Base-by-base conservation (phyloP, 1,140 invertebrate species). In the Polyergus mexicanus region DNA sequence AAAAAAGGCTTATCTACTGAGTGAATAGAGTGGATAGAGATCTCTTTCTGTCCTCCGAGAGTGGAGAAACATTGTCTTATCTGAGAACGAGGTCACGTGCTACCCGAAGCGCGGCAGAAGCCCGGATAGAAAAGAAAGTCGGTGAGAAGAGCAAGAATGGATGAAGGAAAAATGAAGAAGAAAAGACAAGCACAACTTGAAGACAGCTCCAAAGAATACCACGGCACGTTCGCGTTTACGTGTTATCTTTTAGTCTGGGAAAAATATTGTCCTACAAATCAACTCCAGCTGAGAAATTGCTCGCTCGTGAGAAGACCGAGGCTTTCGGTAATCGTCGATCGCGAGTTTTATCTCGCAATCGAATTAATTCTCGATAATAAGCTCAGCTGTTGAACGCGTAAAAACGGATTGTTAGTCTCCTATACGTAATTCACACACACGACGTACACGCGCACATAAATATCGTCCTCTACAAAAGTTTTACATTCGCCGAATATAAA, bases 61-160 rank as follows among this genome's bases (percentile, higher is more conserved):
- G 83, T 66, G 51, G 65, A 86, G 66, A 84, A 72, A 65, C 80
- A 74, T 84, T 83, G 72, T 84, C 83, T 80, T 80, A 58, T 77
- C 80, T 60, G 56, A 66, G 58, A 88, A 88, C 66, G 86, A 88
- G 87, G 85, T 88, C 87, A 87, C 76, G 81, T 65, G 84, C 68
- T 83, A 58, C 62, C 75, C 71, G 74, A 78, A 80, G 78, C 54
- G 68, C 60, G 35, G 62, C 75, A 19, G 68, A 63, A 84, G 51
- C 51, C 16, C 38, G 51, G 69, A 74, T 51, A 86, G 76, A 72
- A 74, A 84, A 86, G 71, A 69, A 77, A 75, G 71, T 72, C 65
- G 56, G 32, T 44, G 71, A 65, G 44, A 28, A 74, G 78, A 84
- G 56, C 41, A 80, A 28, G 60, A 60, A 62, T 32, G 28, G 1